Percentiles rank a stretch among this genome's conserved stretches.
Conservation (phyloP, 2,888 invertebrate genomes). For the Muschampia staudingeri region DNA sequence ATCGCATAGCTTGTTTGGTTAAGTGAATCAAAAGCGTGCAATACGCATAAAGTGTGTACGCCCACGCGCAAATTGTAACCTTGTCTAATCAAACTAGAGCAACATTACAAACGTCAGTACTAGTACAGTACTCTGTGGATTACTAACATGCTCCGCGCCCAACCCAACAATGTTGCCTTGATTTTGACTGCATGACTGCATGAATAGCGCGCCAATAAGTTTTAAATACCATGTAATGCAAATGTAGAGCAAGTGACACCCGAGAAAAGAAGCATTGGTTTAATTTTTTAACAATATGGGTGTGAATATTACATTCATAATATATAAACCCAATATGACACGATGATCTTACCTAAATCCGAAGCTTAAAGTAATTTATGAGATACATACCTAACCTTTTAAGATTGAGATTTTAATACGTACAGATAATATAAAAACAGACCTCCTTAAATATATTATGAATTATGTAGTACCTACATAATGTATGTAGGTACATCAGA, state of each 20-base stretch:
- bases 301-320: too few relatives aligned
- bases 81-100: slow-evolving; percentile 71
- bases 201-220: background rate
- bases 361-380: too few relatives aligned
- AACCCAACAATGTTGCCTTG: slow-evolving; percentile 40
- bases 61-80: slow-evolving; percentile 67
- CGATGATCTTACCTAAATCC: too few relatives aligned
- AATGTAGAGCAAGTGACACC: background rate
- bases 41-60: slow-evolving; percentile 41
- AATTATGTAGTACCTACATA: too few relatives aligned
- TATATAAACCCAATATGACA: too few relatives aligned
- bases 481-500: too few relatives aligned
- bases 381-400: too few relatives aligned
- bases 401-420: too few relatives aligned
- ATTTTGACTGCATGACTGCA: slow-evolving; percentile 18
- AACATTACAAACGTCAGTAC: slow-evolving; percentile 38
- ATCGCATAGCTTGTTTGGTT: slow-evolving; percentile 10
- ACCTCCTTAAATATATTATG: too few relatives aligned
- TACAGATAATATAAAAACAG: too few relatives aligned
- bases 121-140: background rate
- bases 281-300: too few relatives aligned
- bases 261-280: too few relatives aligned
- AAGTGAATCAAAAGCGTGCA: slow-evolving; percentile 9
- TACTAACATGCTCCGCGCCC: slow-evolving; percentile 35
- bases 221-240: background rate